Evolutionary conservation across 1,140 invertebrate genomes (phyloP).

Genomic region (Chrysoperla carnea): DNA sequence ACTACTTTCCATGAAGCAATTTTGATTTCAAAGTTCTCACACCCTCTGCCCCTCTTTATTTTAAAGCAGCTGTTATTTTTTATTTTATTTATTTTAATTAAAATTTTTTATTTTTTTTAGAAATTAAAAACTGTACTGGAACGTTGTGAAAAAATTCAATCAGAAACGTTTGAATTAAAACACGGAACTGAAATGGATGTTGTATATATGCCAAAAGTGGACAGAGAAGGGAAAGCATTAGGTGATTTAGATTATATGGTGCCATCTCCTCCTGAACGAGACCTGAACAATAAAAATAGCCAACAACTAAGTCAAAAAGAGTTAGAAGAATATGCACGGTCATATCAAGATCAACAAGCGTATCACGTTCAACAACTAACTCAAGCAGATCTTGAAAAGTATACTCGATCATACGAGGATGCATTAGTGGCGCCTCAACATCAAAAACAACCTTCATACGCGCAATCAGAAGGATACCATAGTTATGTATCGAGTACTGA

Average conservation of each 20-base stretch:
- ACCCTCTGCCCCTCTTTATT: too few relatives aligned
- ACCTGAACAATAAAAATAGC: conserved; percentile 25
- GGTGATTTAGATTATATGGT: conserved; percentile 53
- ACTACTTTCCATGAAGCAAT: too few relatives aligned
- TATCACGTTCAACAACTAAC: conserved; percentile 50
- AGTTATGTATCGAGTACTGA: conserved; percentile 66
- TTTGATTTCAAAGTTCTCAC: too few relatives aligned
- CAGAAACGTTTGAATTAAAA: conserved; percentile 38
- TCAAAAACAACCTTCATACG: conserved; percentile 58
- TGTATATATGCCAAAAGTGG: conserved; percentile 37
- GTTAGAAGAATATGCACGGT: conserved; percentile 48
- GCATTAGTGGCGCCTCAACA: conserved; percentile 36
- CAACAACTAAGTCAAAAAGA: conserved; percentile 43
- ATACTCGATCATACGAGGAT: conserved; percentile 41
- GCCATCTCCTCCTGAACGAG: conserved; percentile 56
- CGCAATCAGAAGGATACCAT: conserved; percentile 66
- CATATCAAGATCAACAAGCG: conserved; percentile 39
- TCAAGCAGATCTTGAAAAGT: conserved; percentile 52
- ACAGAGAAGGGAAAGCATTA: conserved; percentile 41
- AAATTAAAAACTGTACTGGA: conserved; percentile 55
- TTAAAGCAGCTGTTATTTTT: too few relatives aligned
- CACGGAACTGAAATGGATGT: conserved; percentile 22
- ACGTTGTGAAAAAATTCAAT: conserved; percentile 49
- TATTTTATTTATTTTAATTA: too few relatives aligned
- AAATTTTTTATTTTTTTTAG: conserved; percentile 22